Conservation (phyloP, 2,113 vertebrate species). For the Dicerorhinus sumatrensis region DNA sequence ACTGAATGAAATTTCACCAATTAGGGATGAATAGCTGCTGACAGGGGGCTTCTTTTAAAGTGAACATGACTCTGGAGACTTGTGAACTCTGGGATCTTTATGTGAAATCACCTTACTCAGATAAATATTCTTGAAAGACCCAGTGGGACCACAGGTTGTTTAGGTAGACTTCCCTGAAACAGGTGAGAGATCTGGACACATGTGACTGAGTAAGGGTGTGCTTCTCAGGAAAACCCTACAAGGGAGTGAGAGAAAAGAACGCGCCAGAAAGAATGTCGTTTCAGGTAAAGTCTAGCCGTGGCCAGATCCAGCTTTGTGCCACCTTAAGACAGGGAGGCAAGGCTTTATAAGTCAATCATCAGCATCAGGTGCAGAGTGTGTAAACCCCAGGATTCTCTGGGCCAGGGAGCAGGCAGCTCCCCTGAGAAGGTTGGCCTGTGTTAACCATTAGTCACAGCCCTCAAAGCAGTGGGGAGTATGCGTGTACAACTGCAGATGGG, state of each 20-base stretch:
- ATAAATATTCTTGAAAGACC: constrained; percentile 24
- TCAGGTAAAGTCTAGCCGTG: not conserved
- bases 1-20: not conserved
- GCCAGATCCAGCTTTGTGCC: no score
- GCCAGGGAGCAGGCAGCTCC: not conserved
- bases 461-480: not conserved
- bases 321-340: not conserved
- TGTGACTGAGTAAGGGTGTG: not conserved
- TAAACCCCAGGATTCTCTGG: not conserved
- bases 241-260: not conserved
- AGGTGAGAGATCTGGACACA: not conserved
- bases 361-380: not conserved
- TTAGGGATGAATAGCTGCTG: not conserved
- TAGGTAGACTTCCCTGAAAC: not conserved
- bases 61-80: not conserved
- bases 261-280: not conserved
- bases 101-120: not conserved
- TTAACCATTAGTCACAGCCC: not conserved
- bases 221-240: not conserved
- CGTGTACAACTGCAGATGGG: not conserved
- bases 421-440: not conserved
- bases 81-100: not conserved
- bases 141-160: not conserved
- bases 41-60: not conserved
- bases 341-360: not conserved